Base-by-base conservation (phyloP, 1,140 invertebrate genomes). In the Trichomalopsis sarcophagae region DNA sequence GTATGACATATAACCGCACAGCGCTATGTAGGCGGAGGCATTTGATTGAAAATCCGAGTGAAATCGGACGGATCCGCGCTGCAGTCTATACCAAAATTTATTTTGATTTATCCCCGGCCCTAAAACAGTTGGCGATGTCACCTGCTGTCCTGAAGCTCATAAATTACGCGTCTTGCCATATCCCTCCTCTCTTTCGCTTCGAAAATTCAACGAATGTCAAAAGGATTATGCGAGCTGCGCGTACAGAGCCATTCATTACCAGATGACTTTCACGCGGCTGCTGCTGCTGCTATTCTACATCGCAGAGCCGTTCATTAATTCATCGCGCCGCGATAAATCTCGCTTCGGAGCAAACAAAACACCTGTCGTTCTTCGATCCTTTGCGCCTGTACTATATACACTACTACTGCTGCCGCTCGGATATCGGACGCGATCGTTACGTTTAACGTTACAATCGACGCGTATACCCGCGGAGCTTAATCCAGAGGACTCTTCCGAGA, bases 181-280 rank as follows among this genome's bases (percentile, higher is more conserved):
- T 27, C 27, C 27, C 27, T 27, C 27, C 33, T 36, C 33, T 36
- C 50, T 77, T 33, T 14, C 79, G 33, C 55, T 62, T 62, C 62
- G 84, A 81, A 85, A 85, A 82, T 82, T 82, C 79, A 81, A 77
- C 73, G 73, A 85, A 82, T 74, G 84, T 82, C 84, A 86, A 82
- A 86, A 86, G 84, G 75, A 86, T 86, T 86, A 86, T 85, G 30
- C 27, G 36, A 66, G 2, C 68, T 85, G 30, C 27, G 36, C 74
- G 2, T 27, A 11, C 68, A 33, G 27, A 13, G 80, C 68, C 75
- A 79, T 82, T 82, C 75, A 82, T 82, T 82, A 82, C 17, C 40
- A 68, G 73, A 69, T 82, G 69, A 76, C 47, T 81, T 75, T 71
- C 17, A 11, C 21, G 36, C 17, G 23, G 40, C 40, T 27, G 40